phyloP scores from a whole-genome alignment of 2,888 invertebrate species.

The Philopedon plagiatum region DNA sequence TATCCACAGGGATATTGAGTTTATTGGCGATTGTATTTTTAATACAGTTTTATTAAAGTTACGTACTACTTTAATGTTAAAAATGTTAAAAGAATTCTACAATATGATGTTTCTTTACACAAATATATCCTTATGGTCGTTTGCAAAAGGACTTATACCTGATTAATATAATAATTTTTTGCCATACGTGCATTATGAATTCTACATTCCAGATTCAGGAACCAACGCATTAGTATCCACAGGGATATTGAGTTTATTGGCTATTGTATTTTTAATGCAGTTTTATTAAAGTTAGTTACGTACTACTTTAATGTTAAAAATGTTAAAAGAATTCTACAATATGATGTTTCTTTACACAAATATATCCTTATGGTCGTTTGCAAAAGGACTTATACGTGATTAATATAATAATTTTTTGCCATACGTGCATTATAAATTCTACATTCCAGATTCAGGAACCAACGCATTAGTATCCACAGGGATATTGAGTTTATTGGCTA shows the following conservation, averaged over 20 bases:
- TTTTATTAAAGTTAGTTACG: background rate
- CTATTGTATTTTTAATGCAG: background rate
- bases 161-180: no score
- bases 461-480: background rate
- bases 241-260: background rate
- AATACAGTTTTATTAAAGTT: background rate
- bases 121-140: no score
- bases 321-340: no score
- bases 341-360: no score
- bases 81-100: no score
- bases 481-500: background rate
- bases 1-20: background rate
- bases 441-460: background rate
- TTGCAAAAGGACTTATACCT: no score
- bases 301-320: background rate
- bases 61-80: background rate
- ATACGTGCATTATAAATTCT: no score
- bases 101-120: no score
- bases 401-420: no score
- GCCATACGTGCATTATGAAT: no score
- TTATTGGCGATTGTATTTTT: background rate
- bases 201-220: background rate
- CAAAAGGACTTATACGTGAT: no score
- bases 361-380: no score
- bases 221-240: background rate